Base-by-base conservation (phyloP, 30 jellyfish, hydroid and myxozoan species). In the Calvadosia cruxmelitensis region DNA sequence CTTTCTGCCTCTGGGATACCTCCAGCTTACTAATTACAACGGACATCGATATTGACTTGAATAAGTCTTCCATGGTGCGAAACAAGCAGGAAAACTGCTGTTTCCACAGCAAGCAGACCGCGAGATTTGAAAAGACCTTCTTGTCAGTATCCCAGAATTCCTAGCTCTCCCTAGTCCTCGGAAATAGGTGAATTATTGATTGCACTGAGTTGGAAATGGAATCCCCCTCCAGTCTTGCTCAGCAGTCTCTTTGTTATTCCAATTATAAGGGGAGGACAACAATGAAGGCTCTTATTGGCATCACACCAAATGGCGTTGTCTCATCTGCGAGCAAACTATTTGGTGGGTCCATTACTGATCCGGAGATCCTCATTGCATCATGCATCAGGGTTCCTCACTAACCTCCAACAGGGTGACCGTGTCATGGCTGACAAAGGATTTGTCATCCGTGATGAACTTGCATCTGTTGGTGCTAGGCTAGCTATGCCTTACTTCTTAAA, bases 351-450 rank as follows among this genome's bases (percentile, higher is more conserved):
- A 69, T 64, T 42, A 23, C 79, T 26, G 86, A 75, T 72, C 65
- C 65, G 69, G 81, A 75, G n/a, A n/a, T n/a, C n/a, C n/a, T n/a
- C n/a, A 66, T 27, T 75, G 16, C 49, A 48, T 0, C 29, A 67
- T 27, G 25, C 33, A 67, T 75, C 83, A 25, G 86, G 86, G 27
- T n/a, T 65, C 50, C 81, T 74, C 10, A 25, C 64, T 27, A 31
- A 63, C 27, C 81, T 74, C 0, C 52, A 66, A 0, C 69, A 27
- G 50, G 87, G 87, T 76, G 82, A 76, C 51, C 66, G 50, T 76
- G 51, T 76, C 0, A 67, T 67, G 84, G 87, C 87, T 29, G 84
- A 66, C 67, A 83, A 50, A 66, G 87, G 87, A 48, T 76, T 65
- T 51, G 75, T 27, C 53, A 64, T 76, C 10, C 64, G 27, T 25